Evolutionary conservation across 2,113 vertebrate species (phyloP), one percentile per base, ranked within the genome.

Genomic region (Tautogolabrus adspersus): DNA sequence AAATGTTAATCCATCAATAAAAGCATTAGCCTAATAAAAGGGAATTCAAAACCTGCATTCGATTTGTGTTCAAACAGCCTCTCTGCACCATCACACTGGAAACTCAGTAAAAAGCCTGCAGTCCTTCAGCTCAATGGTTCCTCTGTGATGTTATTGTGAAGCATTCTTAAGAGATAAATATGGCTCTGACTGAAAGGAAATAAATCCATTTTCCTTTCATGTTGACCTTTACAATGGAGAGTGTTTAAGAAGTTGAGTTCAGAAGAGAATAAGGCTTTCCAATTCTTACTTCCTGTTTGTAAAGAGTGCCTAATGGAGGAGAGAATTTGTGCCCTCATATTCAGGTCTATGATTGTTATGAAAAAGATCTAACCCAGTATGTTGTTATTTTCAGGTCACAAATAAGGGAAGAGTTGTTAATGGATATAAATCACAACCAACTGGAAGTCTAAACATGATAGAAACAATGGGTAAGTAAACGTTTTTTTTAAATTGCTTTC

Each of bases 401-500:
- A 87, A 77, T 54, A 81, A 61, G 65, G 38, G 9, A 74, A 75
- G 66, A 47, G 23, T 19, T 60, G 22, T 38, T 60, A 46, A 65
- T 84, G 71, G 68, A 65, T 74, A 71, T 0, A 63, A 34, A 55
- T 49, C 44, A 22, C 34, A 62, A 40, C 68, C 38, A 66, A 11
- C 38, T 57, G 58, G 40, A 69, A 42, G 34, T 72, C 12, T 61
- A 55, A 87, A 83, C 66, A 95, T 95, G 94, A 95, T 95, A 66
- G 94, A 95, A 92, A 93, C 93, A 68, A 94, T 95, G 78, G 94
- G 94, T 95, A 80, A 94, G 93, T 91, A 34, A 5, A 34, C 30
- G 9, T 58, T 58, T 10, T 5, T 3, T 65, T 60, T 66, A 2
- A 26, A 9, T 61, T 57, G 6, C 72, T 76, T 77, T 5, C 37